A percentile compares a stretch with the other conserved stretches of the same genome.
Evolutionary conservation across 1,140 invertebrate genomes (phyloP).

Genomic region (Antheraea pernyi): DNA sequence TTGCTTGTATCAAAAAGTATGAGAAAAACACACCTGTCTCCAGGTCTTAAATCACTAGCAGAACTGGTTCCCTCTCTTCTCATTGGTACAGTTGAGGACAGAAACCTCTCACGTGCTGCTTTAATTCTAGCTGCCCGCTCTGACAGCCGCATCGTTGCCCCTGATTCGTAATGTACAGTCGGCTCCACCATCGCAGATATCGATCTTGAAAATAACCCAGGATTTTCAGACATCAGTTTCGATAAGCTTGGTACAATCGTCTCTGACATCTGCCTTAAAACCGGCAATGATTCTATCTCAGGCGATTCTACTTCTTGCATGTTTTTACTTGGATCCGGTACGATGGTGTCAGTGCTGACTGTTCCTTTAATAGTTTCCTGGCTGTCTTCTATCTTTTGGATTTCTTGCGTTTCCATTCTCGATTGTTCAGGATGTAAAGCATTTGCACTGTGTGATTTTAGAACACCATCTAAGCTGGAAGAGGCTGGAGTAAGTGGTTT

Average conservation of each 20-base stretch:
- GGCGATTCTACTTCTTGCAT: constrained; percentile 21
- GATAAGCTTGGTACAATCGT: constrained; percentile 46
- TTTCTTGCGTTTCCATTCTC: constrained; percentile 17
- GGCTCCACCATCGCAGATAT: constrained; percentile 49
- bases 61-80: constrained; percentile 65
- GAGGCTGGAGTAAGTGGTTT: constrained; percentile 49
- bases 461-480: constrained; percentile 49
- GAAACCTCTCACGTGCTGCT: constrained; percentile 83
- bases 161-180: constrained; percentile 18
- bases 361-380: constrained; percentile 44
- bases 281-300: constrained; percentile 26
- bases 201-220: constrained; percentile 52
- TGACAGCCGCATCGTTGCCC: constrained; percentile 38
- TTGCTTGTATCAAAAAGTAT: background rate
- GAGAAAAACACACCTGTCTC: constrained; percentile 49
- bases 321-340: constrained; percentile 41
- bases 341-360: constrained; percentile 61
- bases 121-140: constrained; percentile 80
- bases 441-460: constrained; percentile 69
- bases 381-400: constrained; percentile 40
- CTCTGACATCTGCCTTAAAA: constrained; percentile 57
- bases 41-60: constrained; percentile 65
- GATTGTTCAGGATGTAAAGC: constrained; percentile 54
- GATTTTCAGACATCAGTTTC: constrained; percentile 45
- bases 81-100: constrained; percentile 63